Evolutionary conservation across 2,113 vertebrate species (phyloP).

Genomic region (Amphilophus citrinellus): DNA sequence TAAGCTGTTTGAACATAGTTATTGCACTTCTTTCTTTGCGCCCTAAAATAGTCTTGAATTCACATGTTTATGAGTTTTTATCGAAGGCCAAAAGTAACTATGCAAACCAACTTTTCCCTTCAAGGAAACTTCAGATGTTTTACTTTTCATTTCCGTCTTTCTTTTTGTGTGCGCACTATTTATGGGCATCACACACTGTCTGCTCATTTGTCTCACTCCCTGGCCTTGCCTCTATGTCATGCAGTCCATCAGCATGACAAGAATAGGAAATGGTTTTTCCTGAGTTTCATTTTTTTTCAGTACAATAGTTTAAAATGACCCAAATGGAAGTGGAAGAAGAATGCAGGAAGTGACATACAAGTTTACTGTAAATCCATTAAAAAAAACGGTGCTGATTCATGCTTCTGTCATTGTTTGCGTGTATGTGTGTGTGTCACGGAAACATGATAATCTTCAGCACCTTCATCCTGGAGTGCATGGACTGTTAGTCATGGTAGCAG

Average conservation of each 20-base stretch:
- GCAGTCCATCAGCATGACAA: conserved; percentile 15
- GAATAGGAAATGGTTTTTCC: conserved; percentile 41
- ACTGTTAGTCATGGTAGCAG: neutral
- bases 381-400: conserved; percentile 8
- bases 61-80: neutral
- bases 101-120: neutral
- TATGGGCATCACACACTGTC: neutral
- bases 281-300: conserved; percentile 32
- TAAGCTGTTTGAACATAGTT: neutral
- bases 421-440: neutral
- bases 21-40: neutral
- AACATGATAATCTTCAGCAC: neutral
- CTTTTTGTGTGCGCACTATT: neutral
- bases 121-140: neutral
- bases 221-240: neutral
- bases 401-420: neutral
- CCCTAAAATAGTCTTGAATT: neutral
- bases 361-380: conserved; percentile 19
- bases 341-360: conserved; percentile 35
- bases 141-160: conserved; percentile 5
- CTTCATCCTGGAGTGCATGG: neutral
- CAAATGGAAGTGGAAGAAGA: neutral
- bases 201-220: neutral
- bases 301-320: conserved; percentile 19
- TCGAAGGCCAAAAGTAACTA: neutral